phyloP scores from a whole-genome alignment of 2,797 vertebrate genomes.

The Uromys caudimaculatus region DNA sequence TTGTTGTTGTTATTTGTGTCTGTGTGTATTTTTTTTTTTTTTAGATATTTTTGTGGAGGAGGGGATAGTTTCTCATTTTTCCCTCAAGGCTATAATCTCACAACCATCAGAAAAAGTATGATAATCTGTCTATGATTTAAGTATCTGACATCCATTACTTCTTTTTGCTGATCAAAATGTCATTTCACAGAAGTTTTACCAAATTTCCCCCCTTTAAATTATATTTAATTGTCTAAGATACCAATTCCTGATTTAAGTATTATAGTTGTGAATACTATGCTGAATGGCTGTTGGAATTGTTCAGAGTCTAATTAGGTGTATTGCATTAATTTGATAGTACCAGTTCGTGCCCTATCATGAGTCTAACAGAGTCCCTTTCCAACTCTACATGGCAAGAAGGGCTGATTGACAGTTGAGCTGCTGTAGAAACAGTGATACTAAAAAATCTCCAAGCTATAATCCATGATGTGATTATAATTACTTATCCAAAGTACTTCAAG shows the following conservation, averaged over 20 bases:
- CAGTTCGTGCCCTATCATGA: background rate
- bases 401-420: background rate
- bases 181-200: background rate
- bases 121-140: background rate
- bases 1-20: background rate
- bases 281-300: background rate
- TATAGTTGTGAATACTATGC: background rate
- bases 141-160: background rate
- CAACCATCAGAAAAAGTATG: background rate
- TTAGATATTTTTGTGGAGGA: background rate
- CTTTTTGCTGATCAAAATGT: background rate
- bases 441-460: background rate
- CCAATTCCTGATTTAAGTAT: background rate
- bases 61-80: fast-evolving
- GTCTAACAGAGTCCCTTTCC: background rate
- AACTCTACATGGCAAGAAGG: background rate
- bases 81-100: background rate
- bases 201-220: background rate
- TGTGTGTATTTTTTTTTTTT: too few species aligned
- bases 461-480: background rate
- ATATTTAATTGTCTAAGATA: background rate
- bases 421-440: background rate
- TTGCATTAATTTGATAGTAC: background rate
- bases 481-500: fast-evolving
- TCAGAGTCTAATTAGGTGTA: background rate